Evolutionary conservation across 2,888 invertebrate species (phyloP).

Genomic region (Mesodorylaimus sp.): DNA sequence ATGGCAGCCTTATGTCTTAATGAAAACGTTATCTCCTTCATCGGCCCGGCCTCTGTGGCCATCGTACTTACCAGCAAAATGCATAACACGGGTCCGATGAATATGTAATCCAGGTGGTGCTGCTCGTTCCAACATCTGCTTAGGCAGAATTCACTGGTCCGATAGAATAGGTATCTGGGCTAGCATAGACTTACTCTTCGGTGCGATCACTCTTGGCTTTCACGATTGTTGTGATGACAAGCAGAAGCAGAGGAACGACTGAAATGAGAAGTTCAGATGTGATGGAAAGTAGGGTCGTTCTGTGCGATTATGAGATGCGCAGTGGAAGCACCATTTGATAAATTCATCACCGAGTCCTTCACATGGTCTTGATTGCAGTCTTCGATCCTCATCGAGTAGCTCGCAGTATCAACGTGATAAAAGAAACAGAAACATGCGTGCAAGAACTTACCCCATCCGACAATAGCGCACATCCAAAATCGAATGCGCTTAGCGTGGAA

Average conservation of each 20-base stretch:
- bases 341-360: too few species aligned
- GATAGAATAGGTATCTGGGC: too few species aligned
- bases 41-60: too few species aligned
- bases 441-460: slow-evolving; percentile 38
- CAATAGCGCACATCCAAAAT: slow-evolving; percentile 29
- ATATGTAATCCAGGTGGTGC: slow-evolving; percentile 51
- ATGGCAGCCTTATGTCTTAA: too few species aligned
- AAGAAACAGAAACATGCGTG: too few species aligned
- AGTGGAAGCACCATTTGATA: too few species aligned
- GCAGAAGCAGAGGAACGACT: neutral
- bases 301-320: too few species aligned
- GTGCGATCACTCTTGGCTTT: neutral
- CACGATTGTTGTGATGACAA: neutral
- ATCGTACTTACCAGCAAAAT: slow-evolving; percentile 64
- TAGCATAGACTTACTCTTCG: neutral
- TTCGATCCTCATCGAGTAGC: too few species aligned
- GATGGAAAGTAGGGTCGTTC: neutral
- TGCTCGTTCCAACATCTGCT: slow-evolving; percentile 50
- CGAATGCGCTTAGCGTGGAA: slow-evolving; percentile 29
- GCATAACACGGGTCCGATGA: slow-evolving; percentile 59
- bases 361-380: too few species aligned
- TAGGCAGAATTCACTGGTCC: too few species aligned
- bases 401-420: too few species aligned
- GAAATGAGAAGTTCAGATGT: neutral
- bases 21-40: too few species aligned